These are phyloP conservation scores for Holocentrus rufus DNA, from an alignment of 2,797 vertebrate species.

Conservation along the genomic window DNA sequence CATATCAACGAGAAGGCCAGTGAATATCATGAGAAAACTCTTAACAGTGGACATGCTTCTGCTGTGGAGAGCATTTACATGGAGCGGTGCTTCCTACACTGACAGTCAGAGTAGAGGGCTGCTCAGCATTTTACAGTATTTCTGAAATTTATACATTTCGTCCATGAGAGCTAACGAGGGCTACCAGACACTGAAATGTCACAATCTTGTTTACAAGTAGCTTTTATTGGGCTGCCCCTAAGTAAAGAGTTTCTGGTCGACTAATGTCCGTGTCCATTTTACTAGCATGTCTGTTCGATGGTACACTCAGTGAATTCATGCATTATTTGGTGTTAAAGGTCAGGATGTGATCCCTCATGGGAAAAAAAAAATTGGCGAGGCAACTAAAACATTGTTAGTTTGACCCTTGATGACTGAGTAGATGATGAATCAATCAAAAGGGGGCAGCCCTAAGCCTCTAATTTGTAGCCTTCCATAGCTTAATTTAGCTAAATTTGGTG, in stretches of 20 bases:
- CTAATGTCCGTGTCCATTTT: too few species aligned
- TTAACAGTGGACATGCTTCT: not conserved
- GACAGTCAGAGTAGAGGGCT: not conserved
- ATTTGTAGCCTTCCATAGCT: conserved; percentile 64
- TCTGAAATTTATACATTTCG: not conserved
- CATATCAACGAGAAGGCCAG: conserved; percentile 34
- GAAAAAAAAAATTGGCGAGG: not conserved
- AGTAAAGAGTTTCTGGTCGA: too few species aligned
- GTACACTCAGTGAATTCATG: not conserved
- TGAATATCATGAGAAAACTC: conserved; percentile 25
- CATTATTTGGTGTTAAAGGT: not conserved
- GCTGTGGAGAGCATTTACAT: too few species aligned
- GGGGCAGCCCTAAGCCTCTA: conserved; percentile 11
- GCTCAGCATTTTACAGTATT: not conserved
- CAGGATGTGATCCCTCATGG: not conserved
- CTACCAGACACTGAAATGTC: conserved; percentile 33
- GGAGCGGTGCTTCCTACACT: not conserved
- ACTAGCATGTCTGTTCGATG: too few species aligned
- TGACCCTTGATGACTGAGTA: conserved; percentile 1
- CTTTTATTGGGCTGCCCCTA: not conserved
- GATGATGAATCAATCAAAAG: conserved; percentile 5
- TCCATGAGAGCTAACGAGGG: conserved; percentile 18
- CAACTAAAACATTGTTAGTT: not conserved
- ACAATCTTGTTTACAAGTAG: conserved; percentile 39
- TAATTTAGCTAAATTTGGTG: conserved; percentile 67